Base-by-base conservation (phyloP, 2,797 vertebrate species). In the Crocidura indochinensis region DNA sequence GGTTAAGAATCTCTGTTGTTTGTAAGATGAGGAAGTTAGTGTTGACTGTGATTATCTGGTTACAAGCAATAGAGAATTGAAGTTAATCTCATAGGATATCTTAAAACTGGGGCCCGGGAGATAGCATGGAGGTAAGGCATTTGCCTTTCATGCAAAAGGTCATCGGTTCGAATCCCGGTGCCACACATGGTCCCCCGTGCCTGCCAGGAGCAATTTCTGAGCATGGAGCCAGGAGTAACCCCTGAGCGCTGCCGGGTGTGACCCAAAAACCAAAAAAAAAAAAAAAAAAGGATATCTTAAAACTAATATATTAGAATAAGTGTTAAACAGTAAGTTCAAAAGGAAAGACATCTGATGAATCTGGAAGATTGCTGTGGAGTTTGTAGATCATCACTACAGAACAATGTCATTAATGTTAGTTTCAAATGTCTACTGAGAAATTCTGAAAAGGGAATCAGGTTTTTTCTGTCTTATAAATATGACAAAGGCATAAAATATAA, bases 11-110 rank as follows among this genome's bases (percentile, higher is more conserved):
- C 56, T 81, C 6, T 77, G 24, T 17, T 46, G 3, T 68, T 29
- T 64, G 8, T 12, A 64, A 14, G 10, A 4, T 56, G 4, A 20
- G 10, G 8, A 76, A 17, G 67, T 15, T 3, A 69, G 14, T 84
- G 22, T 80, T 75, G 71, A 75, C 67, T 68, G 27, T 17, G 10
- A 22, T 53, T 88, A 31, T 88, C 62, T 79, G 29, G 64, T 14
- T 84, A 38, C 53, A 38, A 88, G 11, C n/a, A 83, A 71, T 31
- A 71, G 67, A 60, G 19, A 60, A 85, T 75, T 69, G 7, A 80
- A 15, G 31, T 26, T 71, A 60, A 44, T 31, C 15, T 38, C 38
- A 78, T 44, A 31, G 6, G 17, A 69, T 49, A 64, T 19, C 46
- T 10, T 56, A 26, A 7, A 81, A 80, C 17, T 29, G n/a, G n/a